phyloP scores from a whole-genome alignment of 2,888 invertebrate genomes.

The Priocnemis perturbator region DNA sequence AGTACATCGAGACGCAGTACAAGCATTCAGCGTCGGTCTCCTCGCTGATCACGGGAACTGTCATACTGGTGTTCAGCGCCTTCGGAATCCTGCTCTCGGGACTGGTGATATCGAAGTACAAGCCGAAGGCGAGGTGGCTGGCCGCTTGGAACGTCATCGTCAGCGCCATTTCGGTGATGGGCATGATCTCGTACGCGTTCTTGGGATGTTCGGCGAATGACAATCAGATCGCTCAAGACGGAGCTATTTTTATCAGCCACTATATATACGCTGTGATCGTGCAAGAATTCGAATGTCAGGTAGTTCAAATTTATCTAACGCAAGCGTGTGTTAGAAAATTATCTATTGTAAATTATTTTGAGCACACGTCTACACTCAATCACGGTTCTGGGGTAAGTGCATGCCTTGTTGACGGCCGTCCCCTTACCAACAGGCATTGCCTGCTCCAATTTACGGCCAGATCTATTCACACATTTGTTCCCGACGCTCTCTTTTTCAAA shows the following conservation, averaged over 20 bases:
- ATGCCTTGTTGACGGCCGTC: too few species aligned
- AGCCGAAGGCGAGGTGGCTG: slow-evolving; percentile 81
- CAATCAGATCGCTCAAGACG: slow-evolving; percentile 75
- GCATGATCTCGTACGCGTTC: slow-evolving; percentile 81
- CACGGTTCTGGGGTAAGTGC: too few species aligned
- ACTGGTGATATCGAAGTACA: slow-evolving; percentile 81
- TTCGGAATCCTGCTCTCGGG: slow-evolving; percentile 83
- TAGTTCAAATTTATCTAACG: too few species aligned
- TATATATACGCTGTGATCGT: not conserved
- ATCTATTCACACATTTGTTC: too few species aligned
- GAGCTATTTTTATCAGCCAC: slow-evolving; percentile 52
- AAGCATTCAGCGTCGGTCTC: slow-evolving; percentile 85
- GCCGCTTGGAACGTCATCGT: slow-evolving; percentile 84
- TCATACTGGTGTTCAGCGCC: slow-evolving; percentile 83
- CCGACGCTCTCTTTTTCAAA: too few species aligned
- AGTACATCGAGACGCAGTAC: slow-evolving; percentile 90
- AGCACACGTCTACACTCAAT: too few species aligned
- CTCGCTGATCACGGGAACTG: slow-evolving; percentile 84
- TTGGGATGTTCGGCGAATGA: slow-evolving; percentile 82
- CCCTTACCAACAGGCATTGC: too few species aligned
- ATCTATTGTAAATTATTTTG: too few species aligned
- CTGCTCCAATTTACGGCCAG: too few species aligned
- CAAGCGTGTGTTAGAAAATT: too few species aligned
- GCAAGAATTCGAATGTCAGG: slow-evolving; percentile 51
- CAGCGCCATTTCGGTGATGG: slow-evolving; percentile 80